A percentile compares a stretch with the other conserved stretches of the same genome.
Conservation (phyloP, 2,113 vertebrate species). For the Pluvianellus socialis region DNA sequence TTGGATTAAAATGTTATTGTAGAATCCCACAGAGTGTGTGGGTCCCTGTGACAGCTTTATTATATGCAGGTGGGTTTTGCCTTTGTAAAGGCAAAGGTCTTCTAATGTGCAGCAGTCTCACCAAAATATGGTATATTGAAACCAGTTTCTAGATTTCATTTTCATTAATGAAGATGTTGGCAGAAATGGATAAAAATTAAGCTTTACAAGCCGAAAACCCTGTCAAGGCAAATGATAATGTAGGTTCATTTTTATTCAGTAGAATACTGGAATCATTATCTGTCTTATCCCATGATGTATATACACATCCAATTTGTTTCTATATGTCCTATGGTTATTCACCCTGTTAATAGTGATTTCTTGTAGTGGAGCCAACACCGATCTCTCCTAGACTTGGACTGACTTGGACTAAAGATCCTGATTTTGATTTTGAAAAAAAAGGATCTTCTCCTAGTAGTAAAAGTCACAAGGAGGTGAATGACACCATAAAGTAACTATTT, state of each 20-base stretch:
- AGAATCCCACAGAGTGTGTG: not conserved
- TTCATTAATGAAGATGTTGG: not conserved
- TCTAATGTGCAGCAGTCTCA: not conserved
- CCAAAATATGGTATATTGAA: not conserved
- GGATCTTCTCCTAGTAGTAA: not conserved
- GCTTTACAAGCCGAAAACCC: not conserved
- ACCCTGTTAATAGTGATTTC: not conserved
- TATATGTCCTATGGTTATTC: not conserved
- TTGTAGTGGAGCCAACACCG: not conserved
- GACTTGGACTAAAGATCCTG: not conserved
- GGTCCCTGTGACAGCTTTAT: not conserved
- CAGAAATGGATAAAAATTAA: not conserved
- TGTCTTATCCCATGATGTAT: not conserved
- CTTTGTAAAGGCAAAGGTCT: not conserved
- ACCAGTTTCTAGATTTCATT: not conserved
- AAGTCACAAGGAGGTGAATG: not conserved
- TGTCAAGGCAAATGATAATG: not conserved
- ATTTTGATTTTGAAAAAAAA: not conserved
- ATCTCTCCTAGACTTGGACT: not conserved
- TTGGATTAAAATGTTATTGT: not conserved
- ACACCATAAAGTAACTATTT: not conserved
- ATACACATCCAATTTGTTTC: not conserved
- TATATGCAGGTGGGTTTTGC: not conserved
- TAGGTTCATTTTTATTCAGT: not conserved
- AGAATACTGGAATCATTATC: not conserved